phyloP scores from a whole-genome alignment of 2,888 invertebrate species.

The Nysson spinosus region DNA sequence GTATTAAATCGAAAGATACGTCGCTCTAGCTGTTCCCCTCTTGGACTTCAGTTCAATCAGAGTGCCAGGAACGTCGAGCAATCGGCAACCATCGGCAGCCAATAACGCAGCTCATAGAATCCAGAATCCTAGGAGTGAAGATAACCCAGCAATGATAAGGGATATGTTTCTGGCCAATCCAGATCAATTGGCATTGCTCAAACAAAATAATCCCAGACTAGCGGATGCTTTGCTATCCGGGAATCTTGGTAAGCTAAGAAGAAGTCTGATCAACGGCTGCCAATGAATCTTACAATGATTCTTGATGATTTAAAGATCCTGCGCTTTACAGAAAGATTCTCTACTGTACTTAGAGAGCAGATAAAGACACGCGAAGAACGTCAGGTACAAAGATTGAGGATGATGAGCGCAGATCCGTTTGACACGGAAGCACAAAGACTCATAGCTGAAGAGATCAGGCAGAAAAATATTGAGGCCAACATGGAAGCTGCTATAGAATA shows the following conservation, averaged over 20 bases:
- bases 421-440: slow-evolving; percentile 96
- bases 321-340: slow-evolving; percentile 90
- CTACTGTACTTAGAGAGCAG: slow-evolving; percentile 88
- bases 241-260: slow-evolving; percentile 82
- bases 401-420: slow-evolving; percentile 96
- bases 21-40: slow-evolving; percentile 78
- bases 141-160: slow-evolving; percentile 90
- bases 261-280: not conserved
- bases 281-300: too few species aligned
- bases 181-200: slow-evolving; percentile 91
- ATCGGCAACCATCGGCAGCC: slow-evolving; percentile 24
- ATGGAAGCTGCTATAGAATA: slow-evolving; percentile 99
- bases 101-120: slow-evolving; percentile 60
- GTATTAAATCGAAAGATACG: slow-evolving; percentile 53
- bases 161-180: slow-evolving; percentile 94
- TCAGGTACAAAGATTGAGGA: slow-evolving; percentile 89
- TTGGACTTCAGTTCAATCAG: slow-evolving; percentile 93
- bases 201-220: slow-evolving; percentile 94
- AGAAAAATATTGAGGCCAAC: slow-evolving; percentile 97
- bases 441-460: slow-evolving; percentile 97
- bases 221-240: slow-evolving; percentile 94
- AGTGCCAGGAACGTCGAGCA: slow-evolving; percentile 82
- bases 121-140: slow-evolving; percentile 79
- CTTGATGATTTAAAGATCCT: too few species aligned
- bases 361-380: slow-evolving; percentile 89